phyloP scores from a whole-genome alignment of 2,888 invertebrate species.

The Brachyptera risi region DNA sequence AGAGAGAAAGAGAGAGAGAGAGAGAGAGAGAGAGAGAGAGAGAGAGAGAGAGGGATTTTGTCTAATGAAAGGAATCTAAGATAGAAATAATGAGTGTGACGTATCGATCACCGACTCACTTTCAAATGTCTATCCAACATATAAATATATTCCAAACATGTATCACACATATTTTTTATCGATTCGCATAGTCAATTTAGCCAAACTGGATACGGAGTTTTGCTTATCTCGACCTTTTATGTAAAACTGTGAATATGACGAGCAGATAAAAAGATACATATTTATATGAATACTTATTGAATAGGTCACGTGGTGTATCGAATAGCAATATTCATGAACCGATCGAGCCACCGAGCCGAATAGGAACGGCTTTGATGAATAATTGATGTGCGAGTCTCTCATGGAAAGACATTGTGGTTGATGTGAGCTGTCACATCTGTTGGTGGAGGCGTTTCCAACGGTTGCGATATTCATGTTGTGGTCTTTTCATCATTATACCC shows the following conservation, averaged over 20 bases:
- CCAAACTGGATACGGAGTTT: too few relatives aligned
- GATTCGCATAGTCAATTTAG: too few relatives aligned
- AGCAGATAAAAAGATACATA: not conserved
- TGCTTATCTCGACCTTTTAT: not conserved
- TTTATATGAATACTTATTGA: not conserved
- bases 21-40: too few relatives aligned
- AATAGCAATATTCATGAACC: slow-evolving; percentile 11
- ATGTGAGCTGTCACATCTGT: slow-evolving; percentile 14
- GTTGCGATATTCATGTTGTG: not conserved
- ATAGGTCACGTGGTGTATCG: not conserved
- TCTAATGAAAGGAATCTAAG: too few relatives aligned
- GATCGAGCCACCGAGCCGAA: not conserved
- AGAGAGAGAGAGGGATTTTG: too few relatives aligned
- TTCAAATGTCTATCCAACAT: too few relatives aligned
- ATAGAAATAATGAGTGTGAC: too few relatives aligned
- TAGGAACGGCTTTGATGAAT: slow-evolving; percentile 11
- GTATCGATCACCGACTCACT: too few relatives aligned
- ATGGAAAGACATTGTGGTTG: slow-evolving; percentile 1
- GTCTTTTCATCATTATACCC: slow-evolving; percentile 2
- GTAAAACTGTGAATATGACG: not conserved
- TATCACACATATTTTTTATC: too few relatives aligned
- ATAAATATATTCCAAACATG: too few relatives aligned
- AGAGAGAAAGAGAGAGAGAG: too few relatives aligned
- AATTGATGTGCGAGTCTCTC: slow-evolving; percentile 2
- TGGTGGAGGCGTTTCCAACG: not conserved